A percentile compares a stretch with the other conserved stretches of the same genome.
Conservation (phyloP, 1,140 invertebrate species). For the Dolichoris vasculosae region DNA sequence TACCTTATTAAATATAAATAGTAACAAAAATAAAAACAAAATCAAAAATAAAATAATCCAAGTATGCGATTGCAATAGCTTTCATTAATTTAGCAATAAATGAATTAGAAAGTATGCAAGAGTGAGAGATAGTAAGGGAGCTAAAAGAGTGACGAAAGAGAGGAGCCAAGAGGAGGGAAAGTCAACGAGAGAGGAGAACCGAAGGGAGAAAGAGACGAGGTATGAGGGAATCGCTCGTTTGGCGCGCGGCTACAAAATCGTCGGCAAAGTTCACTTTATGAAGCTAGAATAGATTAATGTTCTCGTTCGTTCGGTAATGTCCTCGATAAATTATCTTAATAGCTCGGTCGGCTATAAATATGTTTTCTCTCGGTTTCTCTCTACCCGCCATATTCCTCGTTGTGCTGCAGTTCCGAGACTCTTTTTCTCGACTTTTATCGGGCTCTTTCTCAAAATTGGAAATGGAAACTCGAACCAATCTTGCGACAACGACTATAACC, state of each 20-base stretch:
- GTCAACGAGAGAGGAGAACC: background rate
- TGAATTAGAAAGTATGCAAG: conserved; percentile 6
- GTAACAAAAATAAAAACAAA: background rate
- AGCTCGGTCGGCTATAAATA: conserved; percentile 72
- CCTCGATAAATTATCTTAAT: conserved; percentile 74
- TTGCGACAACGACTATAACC: conserved; percentile 48
- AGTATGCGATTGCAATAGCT: background rate
- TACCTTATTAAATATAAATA: background rate
- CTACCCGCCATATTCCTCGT: conserved; percentile 61
- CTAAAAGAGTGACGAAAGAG: conserved; percentile 32
- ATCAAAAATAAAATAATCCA: background rate
- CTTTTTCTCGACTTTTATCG: conserved; percentile 50
- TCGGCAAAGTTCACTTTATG: conserved; percentile 73
- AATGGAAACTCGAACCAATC: conserved; percentile 51
- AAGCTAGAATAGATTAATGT: conserved; percentile 74
- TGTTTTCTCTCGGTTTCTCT: conserved; percentile 67
- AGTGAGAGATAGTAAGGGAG: background rate
- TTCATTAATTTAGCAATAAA: conserved; percentile 14
- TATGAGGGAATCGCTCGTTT: conserved; percentile 65
- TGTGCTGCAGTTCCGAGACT: conserved; percentile 31
- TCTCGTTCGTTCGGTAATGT: conserved; percentile 73
- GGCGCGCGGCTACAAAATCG: conserved; percentile 71
- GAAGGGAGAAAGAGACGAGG: background rate
- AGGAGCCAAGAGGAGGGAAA: background rate
- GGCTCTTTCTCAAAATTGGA: conserved; percentile 48